Base-by-base conservation (phyloP, 1,140 invertebrate species). In the Polypedilum vanderplanki region DNA sequence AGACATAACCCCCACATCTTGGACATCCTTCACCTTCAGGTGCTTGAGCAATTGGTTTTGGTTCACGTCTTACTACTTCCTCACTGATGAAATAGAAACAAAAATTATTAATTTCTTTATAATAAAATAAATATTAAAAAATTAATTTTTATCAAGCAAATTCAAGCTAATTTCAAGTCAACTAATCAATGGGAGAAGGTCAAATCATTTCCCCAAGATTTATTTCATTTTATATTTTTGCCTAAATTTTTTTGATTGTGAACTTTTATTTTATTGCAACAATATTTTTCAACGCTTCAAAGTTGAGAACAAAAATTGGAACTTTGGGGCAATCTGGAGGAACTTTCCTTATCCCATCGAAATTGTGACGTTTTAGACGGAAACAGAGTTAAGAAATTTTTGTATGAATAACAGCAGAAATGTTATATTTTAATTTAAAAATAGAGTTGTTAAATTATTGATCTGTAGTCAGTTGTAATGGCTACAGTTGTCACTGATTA, bases 1-100 rank as follows among this genome's bases (percentile, higher is more conserved):
- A 97, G 20, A 97, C 95, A 81, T 86, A 95, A 77, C 95, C 95
- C 74, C 93, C 93, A 82, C 95, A 97, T 77, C 94, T 87, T 22
- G 94, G 94, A 79, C 94, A 97, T 70, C 94, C 93, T 83, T 95
- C 88, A 18, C 93, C 93, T 77, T 92, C 90, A 22, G 91, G 91
- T 41, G 92, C 92, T 82, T 91, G 90, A n/a, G 91, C 91, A 80
- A 93, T 92, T 74, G 87, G 86, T 73, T 90, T 87, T 15, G 91
- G 85, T 78, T 91, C 90, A 81, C 90, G 76, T 70, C 5, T 33
- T 7, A 18, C 10, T 70, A 22, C 5, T 33, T 33, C 24, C 24
- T 33, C 24, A 33, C 24, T 33, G n/a, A n/a, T n/a, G n/a, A 33
- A 33, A 33, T 33, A 33, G 5, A 33, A 33, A 33, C 5, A 70